Base-by-base conservation (phyloP, 2,113 vertebrate species). In the Dasyurus viverrinus region DNA sequence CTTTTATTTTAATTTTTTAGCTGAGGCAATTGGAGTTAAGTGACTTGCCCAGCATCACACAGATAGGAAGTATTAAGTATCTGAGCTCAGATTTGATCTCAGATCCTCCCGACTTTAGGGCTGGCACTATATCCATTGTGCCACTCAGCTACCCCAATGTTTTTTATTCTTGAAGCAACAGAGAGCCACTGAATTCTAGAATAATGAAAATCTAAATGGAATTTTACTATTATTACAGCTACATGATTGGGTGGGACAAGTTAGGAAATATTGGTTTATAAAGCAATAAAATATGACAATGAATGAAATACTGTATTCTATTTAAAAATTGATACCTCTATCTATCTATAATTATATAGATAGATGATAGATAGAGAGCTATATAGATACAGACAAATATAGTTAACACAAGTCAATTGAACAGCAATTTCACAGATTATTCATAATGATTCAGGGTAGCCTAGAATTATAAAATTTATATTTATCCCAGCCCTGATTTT, bases 401-500 rank as follows among this genome's bases (percentile, higher is more conserved):
- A 27, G 27, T 76, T 76, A n/a, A 76, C 4, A 19, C 19, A 9
- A 19, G 68, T 42, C n/a, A 84, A n/a, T 42, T 2, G n/a, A 84
- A 19, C n/a, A 48, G 48, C 48, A 84, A 84, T 84, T 8, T 50
- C 12, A 90, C 25, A 90, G 24, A 50, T 30, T 50, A 16, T 90
- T 52, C 50, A 52, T 52, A 52, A 52, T 52, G 10, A 52, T 52
- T 90, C 50, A 52, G 9, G 22, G 47, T 25, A 90, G 12, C 50
- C 7, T 54, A 24, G 53, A 2, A 36, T 47, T 47, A 50, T 30
- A 30, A 27, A 27, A 52, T 46, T 92, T 42, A 76, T 7, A 2
- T 76, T 89, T 95, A 52, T 53, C 47, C 54, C 55, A 54, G 30
- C 92, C 48, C 46, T 57, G 90, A 54, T 50, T 92, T 92, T 92